Evolutionary conservation across 2,113 vertebrate genomes (phyloP).

Genomic region (Pseudorasbora parva): DNA sequence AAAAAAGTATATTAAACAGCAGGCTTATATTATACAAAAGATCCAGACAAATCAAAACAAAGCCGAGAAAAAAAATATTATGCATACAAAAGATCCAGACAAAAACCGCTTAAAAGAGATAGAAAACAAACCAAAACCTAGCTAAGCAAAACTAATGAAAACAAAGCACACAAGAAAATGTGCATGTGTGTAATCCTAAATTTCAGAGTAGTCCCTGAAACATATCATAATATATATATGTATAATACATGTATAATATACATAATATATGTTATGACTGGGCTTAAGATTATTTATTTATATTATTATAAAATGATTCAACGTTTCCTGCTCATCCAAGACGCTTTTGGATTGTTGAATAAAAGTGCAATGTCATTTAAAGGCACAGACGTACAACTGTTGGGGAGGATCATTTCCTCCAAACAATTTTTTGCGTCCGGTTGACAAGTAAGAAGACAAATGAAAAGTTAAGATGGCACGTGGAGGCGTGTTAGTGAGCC

Average conservation of each 20-base stretch:
- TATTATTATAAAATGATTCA: no score
- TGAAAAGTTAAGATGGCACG: slow-evolving; percentile 71
- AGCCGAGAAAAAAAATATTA: no score
- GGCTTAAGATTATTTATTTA: background rate
- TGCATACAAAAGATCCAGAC: no score
- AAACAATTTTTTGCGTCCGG: slow-evolving; percentile 33
- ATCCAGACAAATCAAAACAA: background rate
- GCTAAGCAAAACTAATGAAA: background rate
- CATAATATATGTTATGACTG: background rate
- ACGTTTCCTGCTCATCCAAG: background rate
- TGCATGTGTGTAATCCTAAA: background rate
- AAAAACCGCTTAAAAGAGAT: no score
- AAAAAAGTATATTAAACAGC: background rate
- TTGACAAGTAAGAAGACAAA: slow-evolving; percentile 65
- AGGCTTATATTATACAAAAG: background rate
- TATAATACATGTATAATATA: no score
- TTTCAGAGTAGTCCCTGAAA: background rate
- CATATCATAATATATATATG: no score
- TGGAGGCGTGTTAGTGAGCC: slow-evolving; percentile 64
- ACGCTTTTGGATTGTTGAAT: background rate
- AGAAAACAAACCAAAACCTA: no score
- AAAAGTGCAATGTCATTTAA: slow-evolving; percentile 5
- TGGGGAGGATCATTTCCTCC: background rate
- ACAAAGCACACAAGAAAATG: background rate
- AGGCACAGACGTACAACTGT: background rate